phyloP scores from a whole-genome alignment of 2,797 vertebrate species.

The Threskiornis aethiopicus region DNA sequence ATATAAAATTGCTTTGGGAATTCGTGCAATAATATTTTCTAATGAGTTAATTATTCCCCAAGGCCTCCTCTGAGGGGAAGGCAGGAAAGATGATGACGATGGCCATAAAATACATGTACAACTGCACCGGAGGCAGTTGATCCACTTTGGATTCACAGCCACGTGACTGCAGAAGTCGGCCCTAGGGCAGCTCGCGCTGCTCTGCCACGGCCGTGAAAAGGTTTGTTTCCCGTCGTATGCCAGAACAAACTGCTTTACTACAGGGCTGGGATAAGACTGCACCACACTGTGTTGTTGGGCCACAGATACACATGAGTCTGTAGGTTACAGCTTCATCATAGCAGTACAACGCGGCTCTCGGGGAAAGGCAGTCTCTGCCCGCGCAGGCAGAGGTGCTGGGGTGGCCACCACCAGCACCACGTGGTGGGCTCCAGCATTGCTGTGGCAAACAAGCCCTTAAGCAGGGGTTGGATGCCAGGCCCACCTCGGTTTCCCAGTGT shows the following conservation, averaged over 20 bases:
- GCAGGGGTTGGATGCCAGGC: background rate
- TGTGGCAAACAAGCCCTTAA: background rate
- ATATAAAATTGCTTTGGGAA: background rate
- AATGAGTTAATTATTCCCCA: background rate
- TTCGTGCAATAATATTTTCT: background rate
- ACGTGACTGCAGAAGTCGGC: background rate
- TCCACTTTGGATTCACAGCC: rapidly evolving
- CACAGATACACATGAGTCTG: rapidly evolving
- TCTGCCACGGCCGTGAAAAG: rapidly evolving
- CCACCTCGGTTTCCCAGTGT: rapidly evolving
- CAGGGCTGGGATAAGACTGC: background rate
- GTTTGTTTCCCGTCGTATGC: background rate
- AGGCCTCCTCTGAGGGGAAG: background rate
- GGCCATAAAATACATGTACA: background rate
- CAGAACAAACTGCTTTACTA: background rate
- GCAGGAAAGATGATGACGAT: background rate
- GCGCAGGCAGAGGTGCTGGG: background rate
- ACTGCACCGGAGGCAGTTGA: rapidly evolving
- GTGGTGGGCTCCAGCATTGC: background rate
- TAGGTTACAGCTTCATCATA: rapidly evolving
- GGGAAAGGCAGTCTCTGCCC: background rate
- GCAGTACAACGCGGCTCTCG: background rate
- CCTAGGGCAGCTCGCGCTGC: rapidly evolving
- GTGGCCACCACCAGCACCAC: background rate
- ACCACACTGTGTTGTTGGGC: rapidly evolving